Percentiles rank a stretch among this genome's conserved stretches.
Evolutionary conservation across 1,140 invertebrate genomes (phyloP).

Genomic region (Temnothorax longispinosus): DNA sequence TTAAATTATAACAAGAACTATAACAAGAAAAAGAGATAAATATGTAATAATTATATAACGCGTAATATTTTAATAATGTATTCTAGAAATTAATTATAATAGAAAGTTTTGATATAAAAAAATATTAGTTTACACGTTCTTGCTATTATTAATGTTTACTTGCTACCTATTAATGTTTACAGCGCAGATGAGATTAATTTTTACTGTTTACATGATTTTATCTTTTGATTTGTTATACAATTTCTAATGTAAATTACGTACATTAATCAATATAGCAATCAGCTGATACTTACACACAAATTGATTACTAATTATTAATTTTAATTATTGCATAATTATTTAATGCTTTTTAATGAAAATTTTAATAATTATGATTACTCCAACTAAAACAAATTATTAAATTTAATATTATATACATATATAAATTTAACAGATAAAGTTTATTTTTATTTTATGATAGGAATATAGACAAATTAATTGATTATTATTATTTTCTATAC

Average conservation of each 20-base stretch:
- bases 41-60: background rate
- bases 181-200: background rate
- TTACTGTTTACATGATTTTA: background rate
- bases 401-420: background rate
- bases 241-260: background rate
- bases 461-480: background rate
- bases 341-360: conserved; percentile 9
- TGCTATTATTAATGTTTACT: background rate
- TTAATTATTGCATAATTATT: background rate
- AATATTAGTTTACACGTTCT: background rate
- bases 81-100: background rate
- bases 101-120: background rate
- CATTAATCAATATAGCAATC: background rate
- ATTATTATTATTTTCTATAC: background rate
- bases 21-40: background rate
- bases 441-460: background rate
- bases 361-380: background rate
- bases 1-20: background rate
- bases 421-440: background rate
- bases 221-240: background rate
- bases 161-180: background rate
- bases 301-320: background rate
- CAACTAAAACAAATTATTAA: conserved; percentile 15
- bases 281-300: background rate
- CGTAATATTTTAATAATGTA: background rate